These are phyloP conservation scores for Napeogenes sylphis DNA, from an alignment of 2,888 invertebrate species.

Conservation along the genomic window DNA sequence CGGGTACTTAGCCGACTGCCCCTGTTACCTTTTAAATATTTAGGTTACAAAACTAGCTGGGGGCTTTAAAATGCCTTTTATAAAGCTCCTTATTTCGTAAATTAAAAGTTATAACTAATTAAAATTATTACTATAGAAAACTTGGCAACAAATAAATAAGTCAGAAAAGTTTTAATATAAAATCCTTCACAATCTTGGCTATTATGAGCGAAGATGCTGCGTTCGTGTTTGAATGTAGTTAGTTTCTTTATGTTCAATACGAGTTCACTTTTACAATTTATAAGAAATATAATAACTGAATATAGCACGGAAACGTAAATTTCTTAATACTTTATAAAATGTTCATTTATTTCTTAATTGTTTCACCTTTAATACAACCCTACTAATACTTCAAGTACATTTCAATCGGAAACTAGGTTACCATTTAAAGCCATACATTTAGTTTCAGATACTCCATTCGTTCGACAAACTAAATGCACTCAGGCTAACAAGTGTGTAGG, in stretches of 20 bases:
- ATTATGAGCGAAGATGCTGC: slow-evolving; percentile 3
- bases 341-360: too few relatives aligned
- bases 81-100: too few relatives aligned
- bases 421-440: slow-evolving; percentile 5
- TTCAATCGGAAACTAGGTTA: background rate
- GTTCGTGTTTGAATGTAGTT: slow-evolving; percentile 1
- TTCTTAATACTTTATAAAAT: too few relatives aligned
- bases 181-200: slow-evolving; percentile 1
- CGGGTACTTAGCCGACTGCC: slow-evolving; percentile 25
- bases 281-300: slow-evolving; percentile 1
- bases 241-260: slow-evolving; percentile 3
- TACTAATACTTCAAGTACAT: background rate
- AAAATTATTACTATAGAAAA: too few relatives aligned
- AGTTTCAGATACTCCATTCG: slow-evolving; percentile 11
- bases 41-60: slow-evolving; percentile 13
- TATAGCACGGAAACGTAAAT: background rate
- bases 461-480: slow-evolving; percentile 21
- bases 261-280: background rate
- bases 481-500: slow-evolving; percentile 17
- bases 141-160: background rate
- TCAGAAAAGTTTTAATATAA: slow-evolving; percentile 3
- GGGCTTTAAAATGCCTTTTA: background rate
- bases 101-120: too few relatives aligned
- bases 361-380: background rate
- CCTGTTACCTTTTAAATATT: slow-evolving; percentile 20